Percentiles rank a stretch among this genome's conserved stretches.
Evolutionary conservation across 2,888 invertebrate species (phyloP).

Genomic region (Diaprepes abbreviatus): DNA sequence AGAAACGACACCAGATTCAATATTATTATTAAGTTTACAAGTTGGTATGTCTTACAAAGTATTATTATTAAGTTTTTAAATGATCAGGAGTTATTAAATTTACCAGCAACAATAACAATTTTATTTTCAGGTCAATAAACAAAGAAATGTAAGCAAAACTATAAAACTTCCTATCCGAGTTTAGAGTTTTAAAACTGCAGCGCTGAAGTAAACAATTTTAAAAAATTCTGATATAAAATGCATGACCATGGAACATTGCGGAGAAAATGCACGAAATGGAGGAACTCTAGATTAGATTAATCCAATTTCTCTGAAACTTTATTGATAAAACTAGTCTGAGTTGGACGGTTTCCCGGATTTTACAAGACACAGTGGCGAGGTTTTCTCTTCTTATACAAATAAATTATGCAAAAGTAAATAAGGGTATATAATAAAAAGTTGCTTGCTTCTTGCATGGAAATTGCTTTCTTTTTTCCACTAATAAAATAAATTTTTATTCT

Average conservation of each 20-base stretch:
- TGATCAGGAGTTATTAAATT: not conserved
- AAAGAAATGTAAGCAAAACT: slow-evolving; percentile 46
- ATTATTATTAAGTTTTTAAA: too few species aligned
- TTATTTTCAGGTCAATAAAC: slow-evolving; percentile 34
- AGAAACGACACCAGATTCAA: too few species aligned
- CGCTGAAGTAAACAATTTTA: slow-evolving; percentile 48
- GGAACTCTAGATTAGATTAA: slow-evolving; percentile 54
- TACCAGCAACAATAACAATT: slow-evolving; percentile 33
- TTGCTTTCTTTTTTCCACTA: slow-evolving; percentile 6
- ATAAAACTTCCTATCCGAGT: slow-evolving; percentile 38
- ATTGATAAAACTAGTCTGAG: slow-evolving; percentile 56
- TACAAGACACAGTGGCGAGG: slow-evolving; percentile 18
- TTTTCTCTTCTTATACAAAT: slow-evolving; percentile 7
- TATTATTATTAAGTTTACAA: too few species aligned
- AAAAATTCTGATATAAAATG: slow-evolving; percentile 51
- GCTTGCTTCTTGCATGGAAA: not conserved
- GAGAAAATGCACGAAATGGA: slow-evolving; percentile 40
- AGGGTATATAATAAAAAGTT: slow-evolving; percentile 8
- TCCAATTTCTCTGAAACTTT: slow-evolving; percentile 55
- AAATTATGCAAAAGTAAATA: slow-evolving; percentile 16
- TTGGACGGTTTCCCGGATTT: slow-evolving; percentile 32
- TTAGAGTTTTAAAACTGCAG: slow-evolving; percentile 44
- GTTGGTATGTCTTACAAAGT: too few species aligned
- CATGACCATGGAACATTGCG: slow-evolving; percentile 47
- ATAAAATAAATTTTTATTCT: too few species aligned